Percentiles rank a stretch among this genome's conserved stretches.
Conservation (phyloP, 2,797 vertebrate species). For the Loriculus beryllinus region DNA sequence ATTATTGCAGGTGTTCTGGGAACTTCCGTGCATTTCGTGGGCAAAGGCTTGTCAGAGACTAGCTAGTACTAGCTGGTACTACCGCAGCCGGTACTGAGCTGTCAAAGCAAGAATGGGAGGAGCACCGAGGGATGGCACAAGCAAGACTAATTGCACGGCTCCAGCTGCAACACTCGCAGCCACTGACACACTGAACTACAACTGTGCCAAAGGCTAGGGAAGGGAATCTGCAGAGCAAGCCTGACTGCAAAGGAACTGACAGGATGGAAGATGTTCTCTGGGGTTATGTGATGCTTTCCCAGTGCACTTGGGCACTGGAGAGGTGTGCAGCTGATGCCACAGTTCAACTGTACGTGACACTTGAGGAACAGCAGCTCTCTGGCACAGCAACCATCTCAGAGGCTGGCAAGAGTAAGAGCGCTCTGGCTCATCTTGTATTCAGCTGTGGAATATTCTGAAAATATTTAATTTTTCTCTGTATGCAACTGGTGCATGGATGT, state of each 20-base stretch:
- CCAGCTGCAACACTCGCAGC: background rate
- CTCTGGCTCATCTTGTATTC: background rate
- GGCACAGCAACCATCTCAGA: background rate
- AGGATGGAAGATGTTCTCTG: background rate
- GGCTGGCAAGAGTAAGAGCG: background rate
- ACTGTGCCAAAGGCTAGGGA: background rate
- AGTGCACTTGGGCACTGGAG: background rate
- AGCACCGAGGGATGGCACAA: slow-evolving; percentile 1
- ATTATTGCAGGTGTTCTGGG: background rate
- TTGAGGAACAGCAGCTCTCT: background rate
- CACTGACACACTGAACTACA: slow-evolving; percentile 56
- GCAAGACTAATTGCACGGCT: slow-evolving; percentile 27
- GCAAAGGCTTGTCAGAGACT: slow-evolving; percentile 12
- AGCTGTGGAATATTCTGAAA: background rate
- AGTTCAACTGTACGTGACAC: background rate
- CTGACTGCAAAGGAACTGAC: background rate
- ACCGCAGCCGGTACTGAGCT: slow-evolving; percentile 15
- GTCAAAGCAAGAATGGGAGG: slow-evolving; percentile 46
- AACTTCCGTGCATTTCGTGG: background rate
- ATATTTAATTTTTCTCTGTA: background rate
- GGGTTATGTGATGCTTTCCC: background rate
- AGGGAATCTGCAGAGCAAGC: background rate
- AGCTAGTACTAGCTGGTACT: slow-evolving; percentile 42
- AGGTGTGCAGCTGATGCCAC: background rate
- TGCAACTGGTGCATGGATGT: background rate